Conservation (phyloP, 2,888 invertebrate species). For the Acrobasis suavella region DNA sequence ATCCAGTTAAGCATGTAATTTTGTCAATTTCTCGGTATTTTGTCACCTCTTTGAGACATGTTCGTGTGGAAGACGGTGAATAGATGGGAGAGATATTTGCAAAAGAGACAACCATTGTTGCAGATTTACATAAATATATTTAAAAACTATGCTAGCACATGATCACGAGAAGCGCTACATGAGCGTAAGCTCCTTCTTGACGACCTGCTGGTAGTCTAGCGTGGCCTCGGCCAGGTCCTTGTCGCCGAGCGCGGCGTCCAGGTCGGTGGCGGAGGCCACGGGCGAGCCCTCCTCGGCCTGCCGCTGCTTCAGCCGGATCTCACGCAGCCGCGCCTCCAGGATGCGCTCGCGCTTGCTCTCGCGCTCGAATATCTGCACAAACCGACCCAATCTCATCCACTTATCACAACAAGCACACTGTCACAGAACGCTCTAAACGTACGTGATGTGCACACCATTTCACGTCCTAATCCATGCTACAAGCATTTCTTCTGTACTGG, state of each 20-base stretch:
- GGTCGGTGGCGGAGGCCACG: conserved; percentile 40
- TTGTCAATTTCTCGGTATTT: no score
- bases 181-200: conserved; percentile 46
- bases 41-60: no score
- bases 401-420: no score
- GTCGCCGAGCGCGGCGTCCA: conserved; percentile 54
- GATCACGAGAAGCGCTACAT: conserved; percentile 23
- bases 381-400: no score
- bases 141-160: neutral
- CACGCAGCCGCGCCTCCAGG: conserved; percentile 92
- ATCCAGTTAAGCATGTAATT: no score
- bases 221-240: conserved; percentile 57
- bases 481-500: no score
- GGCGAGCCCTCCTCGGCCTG: conserved; percentile 58
- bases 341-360: conserved; percentile 95
- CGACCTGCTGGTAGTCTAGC: conserved; percentile 45
- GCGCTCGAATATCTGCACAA: conserved; percentile 89
- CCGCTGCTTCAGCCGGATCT: conserved; percentile 84
- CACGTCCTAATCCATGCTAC: no score
- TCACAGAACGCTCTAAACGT: no score
- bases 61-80: no score
- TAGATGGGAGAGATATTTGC: no score
- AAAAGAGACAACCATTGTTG: no score
- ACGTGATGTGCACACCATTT: no score
- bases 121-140: neutral